Evolutionary conservation across 2,113 vertebrate species (phyloP).

Genomic region (Verasper variegatus): DNA sequence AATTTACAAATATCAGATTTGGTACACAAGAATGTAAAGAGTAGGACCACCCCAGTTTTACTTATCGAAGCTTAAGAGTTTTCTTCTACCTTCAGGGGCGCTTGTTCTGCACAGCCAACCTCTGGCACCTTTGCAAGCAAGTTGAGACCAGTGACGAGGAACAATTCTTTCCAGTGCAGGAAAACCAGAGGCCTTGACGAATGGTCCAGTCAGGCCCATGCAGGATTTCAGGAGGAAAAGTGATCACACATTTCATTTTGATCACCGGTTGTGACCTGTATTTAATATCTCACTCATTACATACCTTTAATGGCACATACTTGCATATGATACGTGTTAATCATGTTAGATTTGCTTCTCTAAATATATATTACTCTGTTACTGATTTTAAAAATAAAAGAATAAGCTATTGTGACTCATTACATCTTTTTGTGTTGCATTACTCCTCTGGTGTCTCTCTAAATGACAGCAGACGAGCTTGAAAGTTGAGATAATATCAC

Average conservation of each 20-base stretch:
- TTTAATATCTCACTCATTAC: neutral
- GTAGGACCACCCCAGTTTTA: constrained; percentile 22
- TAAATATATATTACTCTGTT: neutral
- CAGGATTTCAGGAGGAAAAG: neutral
- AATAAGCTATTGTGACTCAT: neutral
- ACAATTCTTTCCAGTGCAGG: constrained; percentile 40
- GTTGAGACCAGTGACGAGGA: constrained; percentile 48
- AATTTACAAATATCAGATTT: constrained; percentile 13
- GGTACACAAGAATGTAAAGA: neutral
- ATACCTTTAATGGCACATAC: too few relatives aligned
- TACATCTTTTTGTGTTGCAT: constrained; percentile 1
- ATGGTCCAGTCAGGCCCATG: neutral
- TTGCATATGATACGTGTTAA: too few relatives aligned
- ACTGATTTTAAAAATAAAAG: too few relatives aligned
- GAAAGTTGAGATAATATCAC: constrained; percentile 2
- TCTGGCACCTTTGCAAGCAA: constrained; percentile 47
- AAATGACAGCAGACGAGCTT: neutral
- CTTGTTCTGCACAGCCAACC: constrained; percentile 9
- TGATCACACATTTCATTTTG: neutral
- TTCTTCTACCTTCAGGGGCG: constrained; percentile 35
- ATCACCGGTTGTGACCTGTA: neutral
- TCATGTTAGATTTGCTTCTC: neutral
- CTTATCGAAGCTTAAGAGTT: constrained; percentile 28
- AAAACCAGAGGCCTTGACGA: constrained; percentile 35
- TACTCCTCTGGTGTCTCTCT: neutral